Evolutionary conservation across 1,140 invertebrate species (phyloP).

Genomic region (Scaptomyza pallida): DNA sequence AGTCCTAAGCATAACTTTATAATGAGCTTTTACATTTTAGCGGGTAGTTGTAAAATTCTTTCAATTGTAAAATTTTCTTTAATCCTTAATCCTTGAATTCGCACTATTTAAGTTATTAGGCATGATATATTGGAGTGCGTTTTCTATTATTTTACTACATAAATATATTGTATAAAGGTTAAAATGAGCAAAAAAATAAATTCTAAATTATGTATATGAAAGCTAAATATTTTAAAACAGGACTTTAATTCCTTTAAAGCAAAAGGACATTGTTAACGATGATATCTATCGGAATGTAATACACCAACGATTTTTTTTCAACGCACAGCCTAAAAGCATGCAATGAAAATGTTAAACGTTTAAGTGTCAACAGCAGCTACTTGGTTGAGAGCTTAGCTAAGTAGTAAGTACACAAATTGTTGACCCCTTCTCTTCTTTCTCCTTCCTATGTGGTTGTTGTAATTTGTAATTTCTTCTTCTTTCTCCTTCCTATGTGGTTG

Average conservation of each 20-base stretch:
- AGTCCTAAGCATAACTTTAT: constrained; percentile 22
- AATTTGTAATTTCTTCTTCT: too few species aligned
- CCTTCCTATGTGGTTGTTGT: too few species aligned
- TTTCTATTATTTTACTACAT: constrained; percentile 13
- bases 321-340: constrained; percentile 19
- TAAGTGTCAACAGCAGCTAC: not conserved
- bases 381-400: constrained; percentile 28
- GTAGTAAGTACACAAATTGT: not conserved
- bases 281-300: too few species aligned
- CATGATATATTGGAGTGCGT: constrained; percentile 15
- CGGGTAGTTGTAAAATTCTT: constrained; percentile 13
- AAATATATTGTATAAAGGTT: constrained; percentile 35
- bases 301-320: too few species aligned
- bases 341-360: not conserved
- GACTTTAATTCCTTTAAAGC: not conserved
- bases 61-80: constrained; percentile 8
- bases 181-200: constrained; percentile 47
- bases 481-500: too few species aligned
- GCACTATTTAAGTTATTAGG: constrained; percentile 33
- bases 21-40: constrained; percentile 3
- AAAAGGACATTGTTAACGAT: not conserved
- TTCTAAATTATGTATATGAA: constrained; percentile 37
- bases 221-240: constrained; percentile 8
- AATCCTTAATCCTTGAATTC: not conserved
- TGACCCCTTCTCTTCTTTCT: too few species aligned